Conservation (phyloP, 2,113 vertebrate genomes). For the Motacilla alba region DNA sequence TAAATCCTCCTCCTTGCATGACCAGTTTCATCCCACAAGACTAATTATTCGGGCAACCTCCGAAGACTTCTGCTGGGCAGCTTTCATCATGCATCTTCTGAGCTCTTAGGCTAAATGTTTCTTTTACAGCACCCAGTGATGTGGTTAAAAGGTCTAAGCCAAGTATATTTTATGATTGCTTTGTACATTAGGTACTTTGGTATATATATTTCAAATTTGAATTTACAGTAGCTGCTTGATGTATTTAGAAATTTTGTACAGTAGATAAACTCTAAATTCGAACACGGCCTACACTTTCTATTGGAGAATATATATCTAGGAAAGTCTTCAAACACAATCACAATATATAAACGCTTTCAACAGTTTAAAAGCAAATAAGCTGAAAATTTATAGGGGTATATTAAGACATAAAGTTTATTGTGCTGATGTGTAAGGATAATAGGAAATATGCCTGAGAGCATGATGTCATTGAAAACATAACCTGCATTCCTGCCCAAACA, state of each 20-base stretch:
- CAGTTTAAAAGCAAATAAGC: background rate
- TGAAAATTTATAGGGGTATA: background rate
- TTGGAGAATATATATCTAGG: background rate
- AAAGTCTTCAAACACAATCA: background rate
- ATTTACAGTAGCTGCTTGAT: background rate
- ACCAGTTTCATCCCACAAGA: slow-evolving; percentile 11
- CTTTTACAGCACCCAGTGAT: slow-evolving; percentile 3
- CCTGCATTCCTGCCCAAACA: background rate
- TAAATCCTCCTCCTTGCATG: slow-evolving; percentile 4
- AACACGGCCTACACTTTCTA: background rate
- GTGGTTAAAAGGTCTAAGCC: slow-evolving; percentile 11
- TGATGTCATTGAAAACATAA: background rate
- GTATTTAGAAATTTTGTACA: background rate
- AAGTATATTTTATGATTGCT: slow-evolving; percentile 22
- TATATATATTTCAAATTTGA: background rate
- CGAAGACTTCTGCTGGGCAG: background rate
- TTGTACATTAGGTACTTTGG: background rate
- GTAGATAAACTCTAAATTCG: background rate
- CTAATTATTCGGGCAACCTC: slow-evolving; percentile 26
- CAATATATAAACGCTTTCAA: background rate
- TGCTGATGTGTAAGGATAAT: background rate
- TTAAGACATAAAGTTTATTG: background rate
- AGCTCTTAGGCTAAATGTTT: slow-evolving; percentile 18
- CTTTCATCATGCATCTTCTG: background rate
- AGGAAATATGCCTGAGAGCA: background rate